These are phyloP conservation scores for Antitype chi DNA, from an alignment of 2,888 invertebrate species.

Conservation along the genomic window DNA sequence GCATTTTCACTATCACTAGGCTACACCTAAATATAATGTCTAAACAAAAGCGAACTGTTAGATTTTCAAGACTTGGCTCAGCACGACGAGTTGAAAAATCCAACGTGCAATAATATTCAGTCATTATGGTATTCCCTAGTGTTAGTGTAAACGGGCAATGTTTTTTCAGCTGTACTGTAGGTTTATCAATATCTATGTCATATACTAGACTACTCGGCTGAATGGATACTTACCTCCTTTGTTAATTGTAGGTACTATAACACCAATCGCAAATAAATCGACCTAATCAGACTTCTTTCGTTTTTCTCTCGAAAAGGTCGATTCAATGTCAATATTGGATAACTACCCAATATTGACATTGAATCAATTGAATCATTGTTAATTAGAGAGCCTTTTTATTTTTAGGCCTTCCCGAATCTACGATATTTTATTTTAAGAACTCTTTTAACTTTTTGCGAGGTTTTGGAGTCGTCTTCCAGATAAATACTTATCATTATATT, in stretches of 20 bases:
- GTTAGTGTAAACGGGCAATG: neutral
- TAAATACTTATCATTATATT: neutral
- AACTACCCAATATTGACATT: conserved; percentile 34
- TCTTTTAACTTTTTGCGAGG: neutral
- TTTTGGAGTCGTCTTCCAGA: neutral
- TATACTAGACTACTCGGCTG: neutral
- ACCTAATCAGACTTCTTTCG: neutral
- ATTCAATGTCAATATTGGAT: conserved; percentile 36
- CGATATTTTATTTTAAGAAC: conserved; percentile 22
- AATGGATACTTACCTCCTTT: neutral
- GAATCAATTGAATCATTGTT: too few species aligned
- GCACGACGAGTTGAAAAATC: too few species aligned
- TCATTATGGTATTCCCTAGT: too few species aligned
- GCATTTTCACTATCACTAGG: neutral
- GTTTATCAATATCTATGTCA: neutral
- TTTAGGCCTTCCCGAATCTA: conserved; percentile 20
- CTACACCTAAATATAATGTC: too few species aligned
- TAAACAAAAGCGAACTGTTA: neutral
- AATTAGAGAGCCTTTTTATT: conserved; percentile 31
- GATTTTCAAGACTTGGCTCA: neutral
- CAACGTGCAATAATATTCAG: too few species aligned
- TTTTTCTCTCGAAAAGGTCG: neutral
- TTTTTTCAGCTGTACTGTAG: neutral
- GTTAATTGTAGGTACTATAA: conserved; percentile 8
- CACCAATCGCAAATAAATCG: neutral